phyloP scores from a whole-genome alignment of 2,797 vertebrate genomes.

The Peromyscus nudipes region DNA sequence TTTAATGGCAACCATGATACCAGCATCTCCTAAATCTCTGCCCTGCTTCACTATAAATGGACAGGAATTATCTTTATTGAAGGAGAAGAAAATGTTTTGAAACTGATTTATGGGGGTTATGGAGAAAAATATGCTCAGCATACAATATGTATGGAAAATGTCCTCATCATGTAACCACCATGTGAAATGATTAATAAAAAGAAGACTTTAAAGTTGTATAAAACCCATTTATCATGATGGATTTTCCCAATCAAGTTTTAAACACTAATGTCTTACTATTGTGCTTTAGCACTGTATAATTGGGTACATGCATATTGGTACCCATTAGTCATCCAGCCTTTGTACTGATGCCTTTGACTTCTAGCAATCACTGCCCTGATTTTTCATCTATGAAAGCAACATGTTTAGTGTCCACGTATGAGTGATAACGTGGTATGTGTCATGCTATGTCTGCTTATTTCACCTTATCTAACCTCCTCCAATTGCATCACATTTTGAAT shows the following conservation, averaged over 20 bases:
- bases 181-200: background rate
- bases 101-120: too few species aligned
- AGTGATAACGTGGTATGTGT: background rate
- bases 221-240: too few species aligned
- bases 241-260: background rate
- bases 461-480: too few species aligned
- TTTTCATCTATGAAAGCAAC: background rate
- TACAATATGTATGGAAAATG: background rate
- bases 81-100: background rate
- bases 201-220: background rate
- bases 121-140: too few species aligned
- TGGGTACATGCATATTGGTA: background rate
- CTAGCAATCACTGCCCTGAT: background rate
- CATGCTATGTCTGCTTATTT: background rate
- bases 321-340: rapidly evolving
- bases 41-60: background rate
- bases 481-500: background rate
- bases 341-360: background rate
- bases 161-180: background rate
- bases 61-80: background rate
- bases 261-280: background rate
- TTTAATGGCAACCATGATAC: background rate
- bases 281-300: background rate
- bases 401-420: background rate
- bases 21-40: background rate